phyloP scores from a whole-genome alignment of 2,888 invertebrate genomes.

The Lymantria monacha region DNA sequence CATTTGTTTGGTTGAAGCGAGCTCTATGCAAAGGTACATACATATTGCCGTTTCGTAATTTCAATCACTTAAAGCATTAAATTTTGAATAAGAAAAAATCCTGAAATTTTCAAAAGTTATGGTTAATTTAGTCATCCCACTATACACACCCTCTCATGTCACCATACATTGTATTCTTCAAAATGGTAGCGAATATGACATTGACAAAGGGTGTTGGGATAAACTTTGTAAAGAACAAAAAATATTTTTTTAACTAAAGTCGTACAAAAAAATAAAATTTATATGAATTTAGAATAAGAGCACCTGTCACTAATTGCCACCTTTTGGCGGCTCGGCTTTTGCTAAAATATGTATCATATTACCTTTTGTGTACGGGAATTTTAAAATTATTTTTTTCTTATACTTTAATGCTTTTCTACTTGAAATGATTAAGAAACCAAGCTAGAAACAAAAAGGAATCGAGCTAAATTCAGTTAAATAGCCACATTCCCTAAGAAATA shows the following conservation, averaged over 20 bases:
- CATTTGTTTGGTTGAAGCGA: too few relatives aligned
- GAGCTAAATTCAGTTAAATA: too few relatives aligned
- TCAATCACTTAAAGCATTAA: too few relatives aligned
- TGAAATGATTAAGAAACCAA: too few relatives aligned
- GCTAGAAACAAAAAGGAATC: too few relatives aligned
- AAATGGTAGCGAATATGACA: conserved; percentile 75
- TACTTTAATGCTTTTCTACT: too few relatives aligned
- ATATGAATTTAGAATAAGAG: conserved; percentile 62
- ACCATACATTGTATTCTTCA: conserved; percentile 65
- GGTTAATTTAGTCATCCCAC: conserved; percentile 13
- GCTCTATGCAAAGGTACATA: too few relatives aligned
- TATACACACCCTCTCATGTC: conserved; percentile 63
- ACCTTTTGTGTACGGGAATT: not conserved
- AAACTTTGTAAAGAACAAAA: conserved; percentile 61
- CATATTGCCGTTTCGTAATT: too few relatives aligned
- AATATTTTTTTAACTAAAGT: conserved; percentile 43
- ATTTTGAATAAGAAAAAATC: not conserved
- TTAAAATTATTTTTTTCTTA: too few relatives aligned
- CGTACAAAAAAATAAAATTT: conserved; percentile 61
- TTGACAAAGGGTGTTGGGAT: conserved; percentile 76
- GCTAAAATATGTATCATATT: conserved; percentile 24
- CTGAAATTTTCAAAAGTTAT: not conserved
- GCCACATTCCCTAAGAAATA: too few relatives aligned
- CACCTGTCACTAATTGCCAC: conserved; percentile 81
- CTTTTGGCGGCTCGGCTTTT: conserved; percentile 73